Conservation (phyloP, 2,797 vertebrate species). For the Phyllotis vaccarum region DNA sequence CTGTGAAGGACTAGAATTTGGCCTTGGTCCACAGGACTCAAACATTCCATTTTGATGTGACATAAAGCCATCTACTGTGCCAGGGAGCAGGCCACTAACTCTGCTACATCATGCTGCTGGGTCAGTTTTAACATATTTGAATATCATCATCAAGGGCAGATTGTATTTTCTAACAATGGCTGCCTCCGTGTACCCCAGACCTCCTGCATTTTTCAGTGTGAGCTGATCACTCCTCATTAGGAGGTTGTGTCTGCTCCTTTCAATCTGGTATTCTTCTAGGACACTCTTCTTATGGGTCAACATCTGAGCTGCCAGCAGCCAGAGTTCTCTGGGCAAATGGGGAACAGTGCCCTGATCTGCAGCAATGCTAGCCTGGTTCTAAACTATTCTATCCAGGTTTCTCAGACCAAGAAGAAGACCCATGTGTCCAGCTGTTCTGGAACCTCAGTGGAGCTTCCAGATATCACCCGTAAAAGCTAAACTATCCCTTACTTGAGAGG, state of each 20-base stretch:
- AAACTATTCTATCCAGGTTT: rapidly evolving
- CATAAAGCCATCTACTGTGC: neutral
- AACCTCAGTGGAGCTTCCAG: neutral
- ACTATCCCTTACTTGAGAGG: neutral
- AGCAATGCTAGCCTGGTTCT: neutral
- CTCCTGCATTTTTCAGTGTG: neutral
- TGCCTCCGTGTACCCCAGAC: neutral
- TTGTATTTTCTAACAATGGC: neutral
- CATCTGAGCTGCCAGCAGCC: neutral
- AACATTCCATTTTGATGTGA: neutral
- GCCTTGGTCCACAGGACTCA: neutral
- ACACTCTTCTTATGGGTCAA: neutral
- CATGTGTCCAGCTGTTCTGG: no score
- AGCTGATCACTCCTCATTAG: neutral
- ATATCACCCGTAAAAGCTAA: neutral
- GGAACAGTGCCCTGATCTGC: no score
- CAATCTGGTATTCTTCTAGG: neutral
- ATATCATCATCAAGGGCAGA: neutral
- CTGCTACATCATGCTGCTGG: neutral
- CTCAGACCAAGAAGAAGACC: neutral
- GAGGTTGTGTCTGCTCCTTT: no score
- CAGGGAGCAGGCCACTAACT: neutral
- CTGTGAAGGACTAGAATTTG: neutral
- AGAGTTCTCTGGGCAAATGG: neutral
- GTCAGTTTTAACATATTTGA: neutral